A percentile compares a stretch with the other conserved stretches of the same genome.
Conservation (phyloP, 2,797 vertebrate species). For the Peromyscus attwateri region DNA sequence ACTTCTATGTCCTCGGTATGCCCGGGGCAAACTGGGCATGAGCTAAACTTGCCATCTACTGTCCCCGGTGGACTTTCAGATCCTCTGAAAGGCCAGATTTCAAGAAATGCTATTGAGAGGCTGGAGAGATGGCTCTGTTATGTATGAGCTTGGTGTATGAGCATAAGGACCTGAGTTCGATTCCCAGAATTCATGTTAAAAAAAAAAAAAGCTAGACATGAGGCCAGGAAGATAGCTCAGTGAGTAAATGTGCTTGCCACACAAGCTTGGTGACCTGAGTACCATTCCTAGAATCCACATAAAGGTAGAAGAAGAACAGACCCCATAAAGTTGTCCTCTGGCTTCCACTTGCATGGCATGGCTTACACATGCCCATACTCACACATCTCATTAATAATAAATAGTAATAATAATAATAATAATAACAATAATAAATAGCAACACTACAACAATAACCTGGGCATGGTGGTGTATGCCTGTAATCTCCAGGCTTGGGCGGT, state of each 20-base stretch:
- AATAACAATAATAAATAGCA: neutral
- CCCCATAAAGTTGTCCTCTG: neutral
- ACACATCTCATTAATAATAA: neutral
- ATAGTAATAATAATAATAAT: too few species aligned
- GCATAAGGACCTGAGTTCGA: neutral
- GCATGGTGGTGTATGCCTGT: neutral
- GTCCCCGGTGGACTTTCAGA: rapidly evolving
- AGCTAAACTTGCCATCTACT: neutral
- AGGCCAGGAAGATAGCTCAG: neutral
- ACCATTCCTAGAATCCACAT: neutral
- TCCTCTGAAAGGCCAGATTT: neutral
- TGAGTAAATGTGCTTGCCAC: neutral
- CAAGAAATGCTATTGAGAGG: neutral
- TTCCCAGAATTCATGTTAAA: neutral
- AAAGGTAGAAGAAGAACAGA: neutral
- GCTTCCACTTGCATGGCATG: neutral
- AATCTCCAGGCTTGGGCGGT: neutral
- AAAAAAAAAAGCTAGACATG: too few species aligned
- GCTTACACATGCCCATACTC: neutral
- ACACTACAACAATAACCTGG: neutral
- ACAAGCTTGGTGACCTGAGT: neutral
- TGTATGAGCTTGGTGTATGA: neutral
- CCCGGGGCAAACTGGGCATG: neutral
- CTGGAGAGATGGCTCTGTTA: neutral
- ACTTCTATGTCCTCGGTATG: neutral